A percentile compares a stretch with the other conserved stretches of the same genome.
Conservation (phyloP, 1,140 invertebrate genomes). For the Bathynomus jamesi region DNA sequence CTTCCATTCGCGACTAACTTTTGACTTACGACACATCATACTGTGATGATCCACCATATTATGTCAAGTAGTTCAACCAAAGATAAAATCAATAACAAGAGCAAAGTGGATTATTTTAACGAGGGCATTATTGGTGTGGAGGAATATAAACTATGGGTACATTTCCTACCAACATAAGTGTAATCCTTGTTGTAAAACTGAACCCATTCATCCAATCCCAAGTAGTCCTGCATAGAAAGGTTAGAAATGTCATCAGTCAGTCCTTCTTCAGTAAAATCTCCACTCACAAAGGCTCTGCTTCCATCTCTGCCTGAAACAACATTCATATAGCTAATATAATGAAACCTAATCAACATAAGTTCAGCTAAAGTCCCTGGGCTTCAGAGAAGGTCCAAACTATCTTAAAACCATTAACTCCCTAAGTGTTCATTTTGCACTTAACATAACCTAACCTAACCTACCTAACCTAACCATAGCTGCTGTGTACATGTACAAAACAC, state of each 20-base stretch:
- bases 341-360: background rate
- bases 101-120: too few relatives aligned
- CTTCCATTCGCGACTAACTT: too few relatives aligned
- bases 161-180: constrained; percentile 49
- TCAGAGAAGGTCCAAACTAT: background rate
- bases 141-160: too few relatives aligned
- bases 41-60: too few relatives aligned
- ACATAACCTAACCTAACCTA: too few relatives aligned
- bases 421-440: too few relatives aligned
- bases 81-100: too few relatives aligned
- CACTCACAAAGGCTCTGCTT: constrained; percentile 80
- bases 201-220: constrained; percentile 66
- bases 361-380: background rate
- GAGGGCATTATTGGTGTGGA: too few relatives aligned
- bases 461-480: background rate
- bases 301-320: constrained; percentile 73
- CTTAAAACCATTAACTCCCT: background rate
- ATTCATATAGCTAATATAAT: background rate
- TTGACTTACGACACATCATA: too few relatives aligned
- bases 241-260: constrained; percentile 68
- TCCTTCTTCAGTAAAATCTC: constrained; percentile 69
- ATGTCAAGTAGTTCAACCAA: too few relatives aligned
- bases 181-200: constrained; percentile 74
- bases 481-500: background rate
- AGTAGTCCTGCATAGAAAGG: constrained; percentile 58